Evolutionary conservation across 2,888 invertebrate genomes (phyloP), one percentile per base, ranked within the genome.

Genomic region (Apoderus coryli): DNA sequence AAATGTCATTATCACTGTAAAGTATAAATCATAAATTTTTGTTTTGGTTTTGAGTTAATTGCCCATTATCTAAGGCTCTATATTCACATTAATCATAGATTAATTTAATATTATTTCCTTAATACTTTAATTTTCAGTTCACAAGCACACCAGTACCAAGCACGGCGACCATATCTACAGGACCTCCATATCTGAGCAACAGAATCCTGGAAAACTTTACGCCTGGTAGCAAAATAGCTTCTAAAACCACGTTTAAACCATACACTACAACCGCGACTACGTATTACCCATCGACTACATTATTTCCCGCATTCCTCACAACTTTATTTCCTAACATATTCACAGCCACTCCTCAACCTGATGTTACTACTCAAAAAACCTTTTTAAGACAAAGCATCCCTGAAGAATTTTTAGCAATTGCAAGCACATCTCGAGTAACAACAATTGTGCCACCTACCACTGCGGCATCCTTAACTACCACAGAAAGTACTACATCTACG

Each of bases 251-350:
- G 14, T 16, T 38, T 35, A 12, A 25, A 27, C 12, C 13, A 9
- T 39, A 45, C 11, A 46, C 49, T 15, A 38, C 39, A 3, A 38
- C 39, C 5, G 27, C 40, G 2, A 39, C 42, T 15, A 37, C 42
- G 11, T 30, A 37, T 5, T 36, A 44, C 10, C 49, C 50, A 3
- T 45, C 44, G 4, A 47, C 42, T 3, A 39, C 46, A 15, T 29
- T 40, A 43, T 59, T 59, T 49, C 58, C 59, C 16, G 36, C 41
- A 23, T 42, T 42, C 39, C 37, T 45, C 5, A 46, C 46, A 16
- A 49, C 48, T 3, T 36, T 46, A 15, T 44, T 48, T 27, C 48
- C 51, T 13, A 45, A 41, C 27, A 37, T 49, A 12, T 37, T 50
- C 12, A 38, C 34, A 9, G 38, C 36, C 6, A 44, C 45, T 5